Evolutionary conservation across 1,140 invertebrate species (phyloP), one percentile per base, ranked within the genome.

Genomic region (Trichomalopsis sarcophagae): DNA sequence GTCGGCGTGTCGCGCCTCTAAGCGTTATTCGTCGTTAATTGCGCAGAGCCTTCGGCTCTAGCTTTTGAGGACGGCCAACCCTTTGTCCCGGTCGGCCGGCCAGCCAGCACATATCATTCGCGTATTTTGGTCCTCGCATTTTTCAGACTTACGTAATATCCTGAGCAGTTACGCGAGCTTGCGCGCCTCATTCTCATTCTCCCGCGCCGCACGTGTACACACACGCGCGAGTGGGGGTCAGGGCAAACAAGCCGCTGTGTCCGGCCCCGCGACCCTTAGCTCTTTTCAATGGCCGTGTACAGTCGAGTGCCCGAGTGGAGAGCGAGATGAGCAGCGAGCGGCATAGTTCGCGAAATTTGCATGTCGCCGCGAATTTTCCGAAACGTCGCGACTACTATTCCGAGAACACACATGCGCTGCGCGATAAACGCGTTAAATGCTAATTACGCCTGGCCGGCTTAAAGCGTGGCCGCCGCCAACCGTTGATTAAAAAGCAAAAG

Each of bases 121-220:
- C 89, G 89, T 90, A 89, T 90, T 90, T 91, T 91, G 88, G 89
- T 90, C 86, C 87, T 82, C 81, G 83, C 88, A 89, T 91, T 92
- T 92, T 91, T 90, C 86, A 87, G 88, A 91, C 90, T 92, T 92
- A 91, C 85, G 90, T 91, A 92, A 92, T 92, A 92, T 92, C 90
- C 91, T 92, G 89, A 91, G 89, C 88, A 88, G 73, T 33, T 84
- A 71, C 85, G 71, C 80, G 50, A 50, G 62, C 87, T 66, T n/a
- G 77, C 86, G 74, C 79, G 62, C 73, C 68, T 27, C 68, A 83
- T 66, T 82, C 81, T 86, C 83, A 84, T 89, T 87, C 81, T 82
- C 81, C 86, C 86, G 84, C 87, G 79, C 84, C 69, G 47, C 47
- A 50, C 80, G 71, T 55, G 78, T 85, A 55, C 76, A 86, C 84